Conservation (phyloP, 2,888 invertebrate genomes). For the Hanleya hanleyi region DNA sequence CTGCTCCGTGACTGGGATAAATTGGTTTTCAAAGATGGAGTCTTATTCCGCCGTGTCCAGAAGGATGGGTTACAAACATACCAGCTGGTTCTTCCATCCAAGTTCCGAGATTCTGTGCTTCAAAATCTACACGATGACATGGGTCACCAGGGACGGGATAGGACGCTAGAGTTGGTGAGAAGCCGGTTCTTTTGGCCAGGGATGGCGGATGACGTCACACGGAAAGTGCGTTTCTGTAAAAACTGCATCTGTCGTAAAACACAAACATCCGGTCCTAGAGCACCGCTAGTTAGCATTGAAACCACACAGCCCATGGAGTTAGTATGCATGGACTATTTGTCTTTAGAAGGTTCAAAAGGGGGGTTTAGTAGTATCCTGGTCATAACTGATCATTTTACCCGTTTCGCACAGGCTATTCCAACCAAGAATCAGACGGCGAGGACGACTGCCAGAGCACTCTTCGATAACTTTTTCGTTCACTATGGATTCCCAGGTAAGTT, state of each 20-base stretch:
- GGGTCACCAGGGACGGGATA: constrained; percentile 17
- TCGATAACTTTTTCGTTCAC: neutral
- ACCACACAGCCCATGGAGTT: neutral
- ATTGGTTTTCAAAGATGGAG: neutral
- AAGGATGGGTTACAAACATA: neutral
- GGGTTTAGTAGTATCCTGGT: neutral
- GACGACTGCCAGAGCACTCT: neutral
- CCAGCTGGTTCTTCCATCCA: constrained; percentile 4
- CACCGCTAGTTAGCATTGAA: neutral
- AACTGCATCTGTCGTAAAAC: neutral
- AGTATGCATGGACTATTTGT: neutral
- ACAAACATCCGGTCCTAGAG: neutral
- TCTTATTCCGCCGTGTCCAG: neutral
- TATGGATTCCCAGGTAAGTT: neutral
- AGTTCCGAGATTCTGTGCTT: neutral
- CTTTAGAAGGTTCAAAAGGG: neutral
- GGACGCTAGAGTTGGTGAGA: constrained; percentile 14
- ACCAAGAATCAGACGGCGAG: neutral
- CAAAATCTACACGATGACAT: constrained; percentile 13
- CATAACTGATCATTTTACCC: neutral
- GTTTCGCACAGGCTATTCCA: neutral
- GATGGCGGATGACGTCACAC: constrained; percentile 10
- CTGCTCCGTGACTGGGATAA: constrained; percentile 2
- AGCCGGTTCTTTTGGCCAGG: constrained; percentile 22
- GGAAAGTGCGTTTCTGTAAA: constrained; percentile 1